Base-by-base conservation (phyloP, 2,113 vertebrate species). In the Epinephelus fuscoguttatus region DNA sequence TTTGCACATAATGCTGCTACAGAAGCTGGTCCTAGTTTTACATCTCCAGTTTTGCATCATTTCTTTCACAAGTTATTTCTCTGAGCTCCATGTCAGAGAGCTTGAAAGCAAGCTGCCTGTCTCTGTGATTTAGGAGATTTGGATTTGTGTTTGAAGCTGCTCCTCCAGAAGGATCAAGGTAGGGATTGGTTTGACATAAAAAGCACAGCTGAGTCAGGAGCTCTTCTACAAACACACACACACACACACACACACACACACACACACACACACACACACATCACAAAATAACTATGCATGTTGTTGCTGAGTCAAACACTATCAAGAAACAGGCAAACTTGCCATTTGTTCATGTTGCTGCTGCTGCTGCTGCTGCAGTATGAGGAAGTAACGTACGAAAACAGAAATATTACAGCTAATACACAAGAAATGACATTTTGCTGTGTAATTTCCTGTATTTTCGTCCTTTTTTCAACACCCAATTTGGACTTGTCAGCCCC, bases 121-220 rank as follows among this genome's bases (percentile, higher is more conserved):
- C 85, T 83, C 60, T n/a, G 85, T 76, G 80, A 89, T 89, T 88
- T 77, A 80, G 69, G 64, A 88, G 89, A 89, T 91, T 91, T 84
- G 59, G 67, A 71, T 89, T 89, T 88, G 64, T 86, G 78, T 95
- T 93, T 92, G 91, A 93, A 91, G 90, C 76, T 70, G 74, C 81
- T 85, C 53, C 61, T 78, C 72, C 6, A 69, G 74, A 78, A 75
- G 81, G 70, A 91, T 88, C 74, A 78, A 84, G 85, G 79, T 67
- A 50, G 42, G 63, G 83, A 88, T 84, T 86, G 88, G 80, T 84
- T 89, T 88, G 69, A 88, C 82, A 87, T 74, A 69, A 91, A 91
- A 91, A 30, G 23, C 68, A 40, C 70, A 81, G 82, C 84, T 90
- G 87, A 88, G 84, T 89, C 84, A 85, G 87, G 69, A 82, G 69